A percentile compares a stretch with the other conserved stretches of the same genome.
phyloP scores from a whole-genome alignment of 2,113 vertebrate species.

The Rhagologus leucostigma region DNA sequence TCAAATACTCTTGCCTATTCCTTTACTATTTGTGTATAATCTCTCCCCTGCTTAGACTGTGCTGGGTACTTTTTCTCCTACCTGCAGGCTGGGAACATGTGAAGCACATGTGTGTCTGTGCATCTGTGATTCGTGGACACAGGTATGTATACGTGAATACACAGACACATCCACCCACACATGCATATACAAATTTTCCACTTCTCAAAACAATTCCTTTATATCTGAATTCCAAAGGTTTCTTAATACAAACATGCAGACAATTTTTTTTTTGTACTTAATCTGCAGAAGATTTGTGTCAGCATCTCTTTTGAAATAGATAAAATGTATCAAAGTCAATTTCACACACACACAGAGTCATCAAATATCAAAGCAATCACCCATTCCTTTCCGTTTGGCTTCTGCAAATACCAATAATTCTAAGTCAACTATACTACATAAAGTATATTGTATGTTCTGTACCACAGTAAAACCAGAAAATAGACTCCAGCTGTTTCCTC shows the following conservation, averaged over 20 bases:
- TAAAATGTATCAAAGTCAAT: neutral
- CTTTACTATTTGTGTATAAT: neutral
- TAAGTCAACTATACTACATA: neutral
- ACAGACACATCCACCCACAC: neutral
- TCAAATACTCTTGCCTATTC: neutral
- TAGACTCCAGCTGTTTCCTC: conserved; percentile 51
- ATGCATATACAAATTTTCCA: neutral
- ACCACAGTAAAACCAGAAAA: conserved; percentile 41
- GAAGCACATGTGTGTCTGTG: neutral
- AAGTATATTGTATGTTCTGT: neutral
- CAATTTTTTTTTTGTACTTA: neutral
- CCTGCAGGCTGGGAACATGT: neutral
- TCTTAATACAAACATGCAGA: neutral
- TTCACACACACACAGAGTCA: neutral
- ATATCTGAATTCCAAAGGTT: neutral
- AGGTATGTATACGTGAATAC: rapidly evolving
- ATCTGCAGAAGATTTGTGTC: neutral
- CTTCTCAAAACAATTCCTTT: neutral
- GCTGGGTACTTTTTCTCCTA: neutral
- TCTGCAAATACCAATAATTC: neutral
- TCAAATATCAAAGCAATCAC: neutral
- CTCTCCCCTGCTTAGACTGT: neutral
- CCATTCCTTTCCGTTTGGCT: neutral
- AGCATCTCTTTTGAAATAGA: neutral
- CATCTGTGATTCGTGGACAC: neutral